Conservation (phyloP, 2,888 invertebrate genomes). For the Drosophila paracracens region DNA sequence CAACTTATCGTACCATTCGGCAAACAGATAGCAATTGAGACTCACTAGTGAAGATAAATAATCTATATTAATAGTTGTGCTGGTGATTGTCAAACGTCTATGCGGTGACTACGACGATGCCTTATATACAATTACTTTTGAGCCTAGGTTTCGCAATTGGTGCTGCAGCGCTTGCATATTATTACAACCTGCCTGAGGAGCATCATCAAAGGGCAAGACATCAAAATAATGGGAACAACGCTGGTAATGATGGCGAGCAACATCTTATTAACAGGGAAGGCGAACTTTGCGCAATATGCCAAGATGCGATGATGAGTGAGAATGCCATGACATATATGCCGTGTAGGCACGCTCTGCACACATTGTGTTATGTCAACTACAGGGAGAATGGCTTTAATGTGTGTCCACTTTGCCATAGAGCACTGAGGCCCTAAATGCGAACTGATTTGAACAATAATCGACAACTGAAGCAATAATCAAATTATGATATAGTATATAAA, state of each 20-base stretch:
- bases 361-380: slow-evolving; percentile 15
- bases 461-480: too few relatives aligned
- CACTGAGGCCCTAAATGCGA: too few relatives aligned
- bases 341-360: slow-evolving; percentile 67
- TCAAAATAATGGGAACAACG: too few relatives aligned
- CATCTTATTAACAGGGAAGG: slow-evolving; percentile 26
- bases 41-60: too few relatives aligned
- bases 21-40: neutral
- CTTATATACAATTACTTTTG: slow-evolving; percentile 25
- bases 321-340: slow-evolving; percentile 34
- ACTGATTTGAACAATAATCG: too few relatives aligned
- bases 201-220: neutral
- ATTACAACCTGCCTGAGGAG: slow-evolving; percentile 4
- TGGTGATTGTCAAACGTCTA: neutral
- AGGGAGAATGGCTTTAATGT: neutral
- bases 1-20: neutral
- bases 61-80: neutral
- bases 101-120: slow-evolving; percentile 34
- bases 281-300: slow-evolving; percentile 63
- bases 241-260: neutral
- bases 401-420: too few relatives aligned
- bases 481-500: too few relatives aligned
- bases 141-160: slow-evolving; percentile 36
- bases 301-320: slow-evolving; percentile 16
- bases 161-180: slow-evolving; percentile 33